These are phyloP conservation scores for Drosophila conformis DNA, from an alignment of 2,888 invertebrate species.

Conservation along the genomic window DNA sequence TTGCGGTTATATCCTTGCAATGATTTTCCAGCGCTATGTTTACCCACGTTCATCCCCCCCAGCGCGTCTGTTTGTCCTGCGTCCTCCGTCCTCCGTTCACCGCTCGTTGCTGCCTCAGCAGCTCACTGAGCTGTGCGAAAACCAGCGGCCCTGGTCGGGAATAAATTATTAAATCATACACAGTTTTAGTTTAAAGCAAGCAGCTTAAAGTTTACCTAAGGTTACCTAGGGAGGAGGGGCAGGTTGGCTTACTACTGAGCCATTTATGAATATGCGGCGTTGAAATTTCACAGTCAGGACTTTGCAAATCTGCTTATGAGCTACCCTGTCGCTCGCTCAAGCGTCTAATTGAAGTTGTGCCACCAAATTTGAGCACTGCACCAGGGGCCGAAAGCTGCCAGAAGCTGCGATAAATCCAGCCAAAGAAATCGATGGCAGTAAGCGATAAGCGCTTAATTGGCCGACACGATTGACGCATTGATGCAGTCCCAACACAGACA, in stretches of 20 bases:
- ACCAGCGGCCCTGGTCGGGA: constrained; percentile 68
- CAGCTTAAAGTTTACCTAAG: constrained; percentile 43
- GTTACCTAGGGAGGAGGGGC: not conserved
- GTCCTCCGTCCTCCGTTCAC: constrained; percentile 2
- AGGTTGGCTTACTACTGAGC: constrained; percentile 34
- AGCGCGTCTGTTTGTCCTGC: constrained; percentile 33
- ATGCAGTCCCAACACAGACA: constrained; percentile 34
- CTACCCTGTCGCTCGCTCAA: constrained; percentile 45
- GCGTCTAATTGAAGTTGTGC: constrained; percentile 66
- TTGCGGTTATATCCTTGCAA: constrained; percentile 71
- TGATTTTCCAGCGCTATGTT: constrained; percentile 69
- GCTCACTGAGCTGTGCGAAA: constrained; percentile 64
- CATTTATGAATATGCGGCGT: constrained; percentile 66
- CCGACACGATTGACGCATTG: constrained; percentile 46
- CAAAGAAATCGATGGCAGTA: constrained; percentile 35
- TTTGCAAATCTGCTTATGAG: constrained; percentile 56
- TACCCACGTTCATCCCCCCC: constrained; percentile 61
- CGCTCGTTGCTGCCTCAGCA: constrained; percentile 28
- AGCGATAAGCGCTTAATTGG: constrained; percentile 71
- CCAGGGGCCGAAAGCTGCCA: constrained; percentile 1
- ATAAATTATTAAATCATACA: constrained; percentile 77
- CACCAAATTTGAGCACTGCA: constrained; percentile 18
- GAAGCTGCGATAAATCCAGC: constrained; percentile 7
- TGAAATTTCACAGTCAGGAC: constrained; percentile 69
- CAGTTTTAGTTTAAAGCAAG: constrained; percentile 62